phyloP scores from a whole-genome alignment of 2,888 invertebrate genomes.

The Cataglyphis livida region DNA sequence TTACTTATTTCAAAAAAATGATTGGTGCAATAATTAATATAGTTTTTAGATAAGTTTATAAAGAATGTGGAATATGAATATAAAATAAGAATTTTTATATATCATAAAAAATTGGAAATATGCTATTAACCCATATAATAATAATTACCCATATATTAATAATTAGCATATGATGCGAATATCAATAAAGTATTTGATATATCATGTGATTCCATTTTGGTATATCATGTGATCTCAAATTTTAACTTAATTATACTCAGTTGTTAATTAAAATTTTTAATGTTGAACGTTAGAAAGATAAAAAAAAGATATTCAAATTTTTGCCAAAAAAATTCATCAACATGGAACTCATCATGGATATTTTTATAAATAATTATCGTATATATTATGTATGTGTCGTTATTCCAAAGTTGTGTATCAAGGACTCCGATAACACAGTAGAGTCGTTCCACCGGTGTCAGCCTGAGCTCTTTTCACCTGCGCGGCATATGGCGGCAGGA shows the following conservation, averaged over 20 bases:
- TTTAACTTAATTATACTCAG: background rate
- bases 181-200: background rate
- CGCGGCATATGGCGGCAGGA: slow-evolving; percentile 81
- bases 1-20: background rate
- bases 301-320: background rate
- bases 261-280: background rate
- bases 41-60: background rate
- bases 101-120: background rate
- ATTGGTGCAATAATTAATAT: background rate
- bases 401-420: slow-evolving; percentile 23
- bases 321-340: background rate
- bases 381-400: slow-evolving; percentile 6
- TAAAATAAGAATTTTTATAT: background rate
- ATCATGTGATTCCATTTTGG: background rate
- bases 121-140: background rate
- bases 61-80: background rate
- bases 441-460: slow-evolving; percentile 47
- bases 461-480: slow-evolving; percentile 79
- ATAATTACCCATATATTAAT: background rate
- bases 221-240: background rate
- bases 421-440: slow-evolving; percentile 14
- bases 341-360: no score
- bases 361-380: background rate
- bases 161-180: slow-evolving; percentile 15
- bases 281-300: background rate